These are phyloP conservation scores for Oppia nitens DNA, from an alignment of 1,140 invertebrate species.

Conservation along the genomic window DNA sequence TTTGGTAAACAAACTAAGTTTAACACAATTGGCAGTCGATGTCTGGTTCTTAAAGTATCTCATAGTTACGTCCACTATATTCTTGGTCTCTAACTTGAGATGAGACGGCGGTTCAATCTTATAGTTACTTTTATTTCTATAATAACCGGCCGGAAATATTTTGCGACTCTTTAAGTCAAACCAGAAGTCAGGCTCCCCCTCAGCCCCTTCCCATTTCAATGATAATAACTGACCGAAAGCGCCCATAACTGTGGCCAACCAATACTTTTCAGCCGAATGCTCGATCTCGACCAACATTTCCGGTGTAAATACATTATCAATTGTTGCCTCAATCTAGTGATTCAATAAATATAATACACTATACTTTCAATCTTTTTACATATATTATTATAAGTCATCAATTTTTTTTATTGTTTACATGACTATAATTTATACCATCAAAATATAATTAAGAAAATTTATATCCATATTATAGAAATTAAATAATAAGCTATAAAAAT, in stretches of 20 bases:
- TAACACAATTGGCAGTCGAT: background rate
- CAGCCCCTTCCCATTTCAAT: conserved; percentile 2
- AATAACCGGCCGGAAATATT: conserved; percentile 4
- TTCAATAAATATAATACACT: background rate
- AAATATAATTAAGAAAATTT: background rate
- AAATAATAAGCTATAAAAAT: background rate
- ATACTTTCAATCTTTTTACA: too few species aligned
- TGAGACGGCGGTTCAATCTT: background rate
- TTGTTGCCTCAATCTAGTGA: conserved; percentile 5
- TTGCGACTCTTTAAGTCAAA: conserved; percentile 4
- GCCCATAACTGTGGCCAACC: conserved; percentile 1
- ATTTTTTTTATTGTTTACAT: background rate
- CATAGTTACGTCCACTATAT: conserved; percentile 2
- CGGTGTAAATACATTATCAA: background rate
- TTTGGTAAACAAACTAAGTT: background rate
- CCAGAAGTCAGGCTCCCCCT: background rate
- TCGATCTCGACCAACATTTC: conserved; percentile 10
- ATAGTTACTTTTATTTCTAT: background rate
- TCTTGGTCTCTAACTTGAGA: background rate
- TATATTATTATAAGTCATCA: background rate
- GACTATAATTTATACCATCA: background rate
- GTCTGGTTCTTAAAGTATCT: background rate
- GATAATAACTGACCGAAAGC: conserved; percentile 1
- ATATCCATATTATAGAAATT: background rate
- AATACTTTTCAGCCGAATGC: conserved; percentile 4